Conservation (phyloP, 2,888 invertebrate species). For the Ophion obscuratus region DNA sequence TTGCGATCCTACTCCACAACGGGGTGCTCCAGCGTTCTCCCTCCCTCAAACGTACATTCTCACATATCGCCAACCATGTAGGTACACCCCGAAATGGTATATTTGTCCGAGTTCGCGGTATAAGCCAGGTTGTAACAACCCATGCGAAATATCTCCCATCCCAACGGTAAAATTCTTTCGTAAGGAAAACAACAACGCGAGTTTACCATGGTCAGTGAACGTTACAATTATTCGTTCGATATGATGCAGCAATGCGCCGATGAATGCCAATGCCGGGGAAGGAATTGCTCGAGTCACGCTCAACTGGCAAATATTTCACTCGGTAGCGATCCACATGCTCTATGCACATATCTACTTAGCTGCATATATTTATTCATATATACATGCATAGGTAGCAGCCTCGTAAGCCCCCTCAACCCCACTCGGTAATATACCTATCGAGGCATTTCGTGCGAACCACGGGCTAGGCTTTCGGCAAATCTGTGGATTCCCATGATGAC, state of each 20-base stretch:
- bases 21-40: conserved; percentile 20
- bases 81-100: conserved; percentile 50
- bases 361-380: conserved; percentile 13
- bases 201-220: conserved; percentile 4
- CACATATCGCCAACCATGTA: background rate
- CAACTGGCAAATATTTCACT: conserved; percentile 57
- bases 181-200: conserved; percentile 16
- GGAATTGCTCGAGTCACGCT: conserved; percentile 56
- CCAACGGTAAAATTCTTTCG: conserved; percentile 30
- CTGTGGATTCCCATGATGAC: conserved; percentile 78
- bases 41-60: conserved; percentile 4
- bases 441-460: conserved; percentile 58
- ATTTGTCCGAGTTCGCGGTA: conserved; percentile 52
- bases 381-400: background rate
- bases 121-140: background rate
- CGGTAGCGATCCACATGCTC: conserved; percentile 36
- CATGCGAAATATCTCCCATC: conserved; percentile 27
- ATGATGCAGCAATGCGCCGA: conserved; percentile 25
- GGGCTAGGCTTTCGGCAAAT: conserved; percentile 75
- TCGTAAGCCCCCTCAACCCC: too few species aligned
- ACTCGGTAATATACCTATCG: conserved; percentile 35
- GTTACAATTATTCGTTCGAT: conserved; percentile 36
- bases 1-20: conserved; percentile 10
- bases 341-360: background rate
- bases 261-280: conserved; percentile 39